Conservation (phyloP, 2,113 vertebrate species). For the Neodontobutis hainanensis region DNA sequence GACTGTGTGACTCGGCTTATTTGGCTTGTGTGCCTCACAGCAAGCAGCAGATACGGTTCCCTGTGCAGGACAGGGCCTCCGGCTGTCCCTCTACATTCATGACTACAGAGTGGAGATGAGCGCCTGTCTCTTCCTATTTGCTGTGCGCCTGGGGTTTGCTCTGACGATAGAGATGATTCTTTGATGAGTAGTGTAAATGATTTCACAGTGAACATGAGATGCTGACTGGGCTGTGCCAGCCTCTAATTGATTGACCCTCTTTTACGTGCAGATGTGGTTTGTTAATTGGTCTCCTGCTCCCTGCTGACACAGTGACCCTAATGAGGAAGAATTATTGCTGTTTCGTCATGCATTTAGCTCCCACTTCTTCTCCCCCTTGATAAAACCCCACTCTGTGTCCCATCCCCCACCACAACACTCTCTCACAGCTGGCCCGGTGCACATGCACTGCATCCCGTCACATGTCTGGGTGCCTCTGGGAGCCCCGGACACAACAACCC, state of each 20-base stretch:
- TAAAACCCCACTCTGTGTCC: constrained; percentile 23
- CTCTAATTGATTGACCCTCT: constrained; percentile 71
- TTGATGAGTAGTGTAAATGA: constrained; percentile 45
- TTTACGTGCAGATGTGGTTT: constrained; percentile 59
- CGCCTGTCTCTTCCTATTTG: constrained; percentile 59
- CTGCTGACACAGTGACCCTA: constrained; percentile 80
- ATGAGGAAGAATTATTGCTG: constrained; percentile 70
- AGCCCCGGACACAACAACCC: constrained; percentile 37
- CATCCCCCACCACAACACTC: constrained; percentile 12
- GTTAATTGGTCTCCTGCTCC: constrained; percentile 72
- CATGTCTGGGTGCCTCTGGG: constrained; percentile 49
- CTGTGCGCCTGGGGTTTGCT: constrained; percentile 10
- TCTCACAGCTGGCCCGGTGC: constrained; percentile 33
- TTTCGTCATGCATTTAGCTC: constrained; percentile 70
- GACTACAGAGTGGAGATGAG: constrained; percentile 39
- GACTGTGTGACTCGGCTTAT: constrained; percentile 65
- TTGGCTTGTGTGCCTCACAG: constrained; percentile 63
- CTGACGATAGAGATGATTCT: constrained; percentile 17
- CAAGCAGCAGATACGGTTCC: constrained; percentile 48
- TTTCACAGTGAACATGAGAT: constrained; percentile 58
- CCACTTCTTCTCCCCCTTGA: constrained; percentile 36
- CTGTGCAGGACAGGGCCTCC: constrained; percentile 27
- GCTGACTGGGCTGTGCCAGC: constrained; percentile 44
- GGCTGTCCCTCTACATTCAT: constrained; percentile 20
- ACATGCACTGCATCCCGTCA: constrained; percentile 47